phyloP scores from a whole-genome alignment of 2,888 invertebrate genomes.

The Epirrita christyi region DNA sequence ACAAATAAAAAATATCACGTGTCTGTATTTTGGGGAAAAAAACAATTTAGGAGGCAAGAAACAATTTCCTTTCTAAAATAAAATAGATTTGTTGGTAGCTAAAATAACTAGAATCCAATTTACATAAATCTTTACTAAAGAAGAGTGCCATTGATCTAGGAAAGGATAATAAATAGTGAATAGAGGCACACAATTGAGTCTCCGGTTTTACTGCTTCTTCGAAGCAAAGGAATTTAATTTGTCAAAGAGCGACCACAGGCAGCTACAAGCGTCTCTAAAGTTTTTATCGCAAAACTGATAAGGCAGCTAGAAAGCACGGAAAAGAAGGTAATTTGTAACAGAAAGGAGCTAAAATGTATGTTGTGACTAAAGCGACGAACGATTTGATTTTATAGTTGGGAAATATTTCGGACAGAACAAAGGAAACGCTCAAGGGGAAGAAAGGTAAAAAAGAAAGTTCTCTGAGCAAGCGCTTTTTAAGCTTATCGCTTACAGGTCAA shows the following conservation, averaged over 20 bases:
- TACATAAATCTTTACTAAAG: too few species aligned
- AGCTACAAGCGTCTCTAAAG: conserved; percentile 47
- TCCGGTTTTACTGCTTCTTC: conserved; percentile 47
- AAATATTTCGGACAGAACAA: conserved; percentile 4
- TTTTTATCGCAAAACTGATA: conserved; percentile 57
- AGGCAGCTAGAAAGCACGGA: conserved; percentile 38
- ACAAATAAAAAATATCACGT: too few species aligned
- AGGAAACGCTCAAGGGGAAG: background rate
- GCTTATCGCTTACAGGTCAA: too few species aligned
- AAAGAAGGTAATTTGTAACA: conserved; percentile 42
- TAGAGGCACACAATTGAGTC: conserved; percentile 11
- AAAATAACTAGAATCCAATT: too few species aligned
- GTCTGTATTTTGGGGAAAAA: too few species aligned
- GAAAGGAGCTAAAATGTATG: conserved; percentile 30
- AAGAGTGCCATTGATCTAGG: background rate
- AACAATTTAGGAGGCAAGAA: too few species aligned
- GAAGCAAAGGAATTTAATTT: conserved; percentile 56
- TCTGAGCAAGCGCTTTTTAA: too few species aligned
- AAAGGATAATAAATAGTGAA: conserved; percentile 5
- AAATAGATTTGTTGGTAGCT: too few species aligned
- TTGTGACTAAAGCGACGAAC: conserved; percentile 14
- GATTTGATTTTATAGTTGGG: conserved; percentile 14
- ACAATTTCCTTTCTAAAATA: too few species aligned
- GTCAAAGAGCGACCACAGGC: conserved; percentile 48
- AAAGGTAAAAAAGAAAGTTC: background rate